Base-by-base conservation (phyloP, 2,888 invertebrate genomes). In the Flexamia atlantica region DNA sequence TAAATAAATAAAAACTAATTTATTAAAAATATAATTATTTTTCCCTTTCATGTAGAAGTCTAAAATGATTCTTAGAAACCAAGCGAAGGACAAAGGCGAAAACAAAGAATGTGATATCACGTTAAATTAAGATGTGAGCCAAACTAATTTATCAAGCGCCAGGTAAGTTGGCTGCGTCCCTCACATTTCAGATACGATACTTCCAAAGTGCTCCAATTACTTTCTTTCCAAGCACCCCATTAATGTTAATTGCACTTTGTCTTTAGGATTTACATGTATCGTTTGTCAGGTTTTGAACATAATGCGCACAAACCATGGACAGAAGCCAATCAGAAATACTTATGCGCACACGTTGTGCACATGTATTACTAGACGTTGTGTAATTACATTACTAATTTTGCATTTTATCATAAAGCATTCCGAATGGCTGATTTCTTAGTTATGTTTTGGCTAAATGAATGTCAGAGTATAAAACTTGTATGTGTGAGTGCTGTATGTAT, bases 201-300 rank as follows among this genome's bases (percentile, higher is more conserved):
- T 40, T 20, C 5, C 70, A 36, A 40, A 20, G 1, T 40, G 20
- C 7, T 70, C 70, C 70, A 70, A 70, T 68, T 68, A 68, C 40
- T 70, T 30, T 64, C 64, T 25, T 64, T 64, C 5, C 30, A 64
- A 64, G 4, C 64, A 64, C 28, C 28, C 64, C 28, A 64, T 64
- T 64, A 64, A 64, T 30, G 64, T 64, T 64, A 64, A 64, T 64
- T 28, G 28, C 64, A 64, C 14, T 64, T 64, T 64, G 64, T 64
- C 30, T 23, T 30, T 28, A n/a, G 30, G 64, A 64, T 64, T 64
- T 64, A 64, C 64, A 64, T 14, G 25, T 64, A 64, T 64, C 20
- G 30, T 3, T 25, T 5, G 64, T 28, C 28, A 64, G 28, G 3
- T 17, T 17, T 20, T 20, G 53, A 17, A 28, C 64, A 64, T 57